Conservation (phyloP, 2,113 vertebrate genomes). For the Tachysurus fulvidraco region DNA sequence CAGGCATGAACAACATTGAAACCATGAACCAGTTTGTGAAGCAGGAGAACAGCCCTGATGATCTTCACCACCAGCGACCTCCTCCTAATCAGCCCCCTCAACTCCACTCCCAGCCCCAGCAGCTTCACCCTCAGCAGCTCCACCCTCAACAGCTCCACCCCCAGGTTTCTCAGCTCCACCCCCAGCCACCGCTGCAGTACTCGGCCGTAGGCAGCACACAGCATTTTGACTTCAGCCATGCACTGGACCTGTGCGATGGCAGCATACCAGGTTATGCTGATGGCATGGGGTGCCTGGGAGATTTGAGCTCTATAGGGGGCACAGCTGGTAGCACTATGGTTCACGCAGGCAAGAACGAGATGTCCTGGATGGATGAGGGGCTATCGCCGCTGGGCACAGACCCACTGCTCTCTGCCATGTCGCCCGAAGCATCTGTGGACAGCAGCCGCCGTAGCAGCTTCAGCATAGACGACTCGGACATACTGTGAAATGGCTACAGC, state of each 20-base stretch:
- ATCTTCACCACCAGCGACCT: constrained; percentile 63
- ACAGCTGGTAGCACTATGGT: constrained; percentile 46
- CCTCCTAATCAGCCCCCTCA: constrained; percentile 64
- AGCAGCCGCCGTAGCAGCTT: constrained; percentile 97
- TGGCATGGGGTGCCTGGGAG: constrained; percentile 79
- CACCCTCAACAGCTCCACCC: constrained; percentile 54
- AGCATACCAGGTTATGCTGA: constrained; percentile 75
- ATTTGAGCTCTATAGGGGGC: constrained; percentile 74
- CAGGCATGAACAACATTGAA: constrained; percentile 80
- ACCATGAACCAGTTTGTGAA: constrained; percentile 82
- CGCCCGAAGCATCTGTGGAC: constrained; percentile 89
- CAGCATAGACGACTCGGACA: constrained; percentile 95
- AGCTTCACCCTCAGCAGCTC: constrained; percentile 65
- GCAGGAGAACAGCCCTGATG: constrained; percentile 82
- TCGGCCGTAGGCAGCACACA: constrained; percentile 77
- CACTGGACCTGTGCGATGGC: constrained; percentile 85
- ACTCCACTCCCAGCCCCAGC: constrained; percentile 65
- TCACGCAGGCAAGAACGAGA: constrained; percentile 78
- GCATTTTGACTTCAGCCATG: constrained; percentile 83
- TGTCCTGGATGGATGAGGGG: constrained; percentile 93
- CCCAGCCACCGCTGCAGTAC: constrained; percentile 77
- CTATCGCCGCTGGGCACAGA: constrained; percentile 88
- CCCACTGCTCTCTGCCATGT: constrained; percentile 93
- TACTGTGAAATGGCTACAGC: constrained; percentile 76
- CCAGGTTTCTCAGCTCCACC: constrained; percentile 71